These are phyloP conservation scores for Adelognathus sp. DNA, from an alignment of 2,888 invertebrate genomes.

Conservation along the genomic window DNA sequence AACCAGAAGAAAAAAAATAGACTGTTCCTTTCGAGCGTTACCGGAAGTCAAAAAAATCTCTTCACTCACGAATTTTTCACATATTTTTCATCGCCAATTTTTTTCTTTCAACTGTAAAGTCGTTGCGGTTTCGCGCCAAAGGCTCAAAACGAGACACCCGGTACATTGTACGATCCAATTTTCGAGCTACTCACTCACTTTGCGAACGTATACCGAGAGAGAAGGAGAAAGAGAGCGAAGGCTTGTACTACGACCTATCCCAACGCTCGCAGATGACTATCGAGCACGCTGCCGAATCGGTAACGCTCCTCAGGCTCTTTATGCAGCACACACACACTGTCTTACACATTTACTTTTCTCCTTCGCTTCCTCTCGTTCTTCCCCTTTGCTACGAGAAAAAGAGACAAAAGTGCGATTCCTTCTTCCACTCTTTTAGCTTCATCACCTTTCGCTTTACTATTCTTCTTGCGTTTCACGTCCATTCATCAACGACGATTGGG, in stretches of 20 bases:
- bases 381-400: neutral
- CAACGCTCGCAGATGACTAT: constrained; percentile 78
- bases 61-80: neutral
- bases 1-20: neutral
- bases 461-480: neutral
- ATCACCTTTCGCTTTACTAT: neutral
- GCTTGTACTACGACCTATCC: constrained; percentile 73
- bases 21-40: constrained; percentile 7
- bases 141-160: constrained; percentile 64
- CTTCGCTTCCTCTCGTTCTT: neutral
- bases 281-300: constrained; percentile 70
- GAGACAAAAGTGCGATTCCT: neutral
- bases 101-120: neutral
- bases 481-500: constrained; percentile 61
- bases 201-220: constrained; percentile 40
- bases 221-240: constrained; percentile 54
- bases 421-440: neutral
- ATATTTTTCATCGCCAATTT: constrained; percentile 30
- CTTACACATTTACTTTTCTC: neutral
- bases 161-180: constrained; percentile 77
- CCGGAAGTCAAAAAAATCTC: constrained; percentile 52
- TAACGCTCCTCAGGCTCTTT: constrained; percentile 60
- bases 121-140: constrained; percentile 1
- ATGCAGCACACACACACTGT: constrained; percentile 29
- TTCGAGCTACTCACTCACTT: constrained; percentile 68